These are phyloP conservation scores for Luperina nickerlii DNA, from an alignment of 2,888 invertebrate genomes.

Conservation along the genomic window DNA sequence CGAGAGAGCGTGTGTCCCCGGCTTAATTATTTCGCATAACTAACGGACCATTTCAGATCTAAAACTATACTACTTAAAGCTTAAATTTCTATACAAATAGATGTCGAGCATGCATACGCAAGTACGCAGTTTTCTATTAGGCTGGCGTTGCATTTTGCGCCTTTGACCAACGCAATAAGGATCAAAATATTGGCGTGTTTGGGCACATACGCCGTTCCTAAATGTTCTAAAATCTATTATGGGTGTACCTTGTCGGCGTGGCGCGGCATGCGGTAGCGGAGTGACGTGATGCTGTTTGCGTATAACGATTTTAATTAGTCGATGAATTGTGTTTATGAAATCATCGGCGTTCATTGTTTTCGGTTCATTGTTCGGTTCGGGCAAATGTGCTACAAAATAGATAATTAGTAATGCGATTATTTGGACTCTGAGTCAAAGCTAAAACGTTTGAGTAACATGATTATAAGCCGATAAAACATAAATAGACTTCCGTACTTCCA, in stretches of 20 bases:
- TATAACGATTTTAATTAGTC: slow-evolving; percentile 80
- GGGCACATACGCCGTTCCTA: slow-evolving; percentile 70
- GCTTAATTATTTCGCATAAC: slow-evolving; percentile 81
- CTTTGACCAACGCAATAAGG: slow-evolving; percentile 56
- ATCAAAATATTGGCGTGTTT: slow-evolving; percentile 50
- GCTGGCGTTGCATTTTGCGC: slow-evolving; percentile 58
- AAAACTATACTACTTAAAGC: slow-evolving; percentile 68
- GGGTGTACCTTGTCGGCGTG: slow-evolving; percentile 85
- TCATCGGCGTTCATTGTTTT: slow-evolving; percentile 74
- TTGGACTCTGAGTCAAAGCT: neutral
- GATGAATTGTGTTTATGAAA: slow-evolving; percentile 76
- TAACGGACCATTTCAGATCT: slow-evolving; percentile 62
- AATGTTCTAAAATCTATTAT: slow-evolving; percentile 80
- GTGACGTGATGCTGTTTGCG: slow-evolving; percentile 84
- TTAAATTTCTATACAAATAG: slow-evolving; percentile 69
- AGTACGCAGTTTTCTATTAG: slow-evolving; percentile 70
- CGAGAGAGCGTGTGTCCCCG: slow-evolving; percentile 88
- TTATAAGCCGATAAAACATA: neutral
- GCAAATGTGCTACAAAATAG: slow-evolving; percentile 38
- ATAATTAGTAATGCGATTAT: slow-evolving; percentile 43
- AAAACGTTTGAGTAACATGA: neutral
- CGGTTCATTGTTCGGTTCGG: slow-evolving; percentile 56
- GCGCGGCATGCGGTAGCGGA: slow-evolving; percentile 81
- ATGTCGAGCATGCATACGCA: slow-evolving; percentile 71
- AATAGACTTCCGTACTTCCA: neutral